phyloP scores from a whole-genome alignment of 1,140 invertebrate species.

The Chrysoperla carnea region DNA sequence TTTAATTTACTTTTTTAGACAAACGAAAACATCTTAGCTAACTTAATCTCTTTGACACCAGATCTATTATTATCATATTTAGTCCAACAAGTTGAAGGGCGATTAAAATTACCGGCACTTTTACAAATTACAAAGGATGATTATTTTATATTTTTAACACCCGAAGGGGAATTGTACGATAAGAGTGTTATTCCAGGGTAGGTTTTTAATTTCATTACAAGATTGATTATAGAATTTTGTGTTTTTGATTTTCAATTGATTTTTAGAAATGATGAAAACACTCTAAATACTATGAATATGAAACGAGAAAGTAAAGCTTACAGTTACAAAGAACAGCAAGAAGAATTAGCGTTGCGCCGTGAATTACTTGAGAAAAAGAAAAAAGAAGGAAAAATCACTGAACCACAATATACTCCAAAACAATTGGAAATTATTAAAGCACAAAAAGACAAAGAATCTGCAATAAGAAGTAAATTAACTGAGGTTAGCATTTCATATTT shows the following conservation, averaged over 20 bases:
- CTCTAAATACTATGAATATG: conserved; percentile 61
- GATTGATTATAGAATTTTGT: background rate
- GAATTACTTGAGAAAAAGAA: conserved; percentile 82
- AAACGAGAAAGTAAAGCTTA: conserved; percentile 94
- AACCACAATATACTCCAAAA: conserved; percentile 60
- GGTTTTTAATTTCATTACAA: conserved; percentile 7
- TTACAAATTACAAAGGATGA: conserved; percentile 66
- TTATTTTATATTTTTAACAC: conserved; percentile 75
- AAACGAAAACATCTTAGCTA: conserved; percentile 45
- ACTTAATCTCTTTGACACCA: conserved; percentile 41
- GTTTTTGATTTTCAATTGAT: background rate
- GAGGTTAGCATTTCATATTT: no score
- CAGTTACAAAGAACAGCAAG: conserved; percentile 92
- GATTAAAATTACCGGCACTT: conserved; percentile 47
- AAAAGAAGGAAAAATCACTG: conserved; percentile 62
- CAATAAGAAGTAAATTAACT: conserved; percentile 46
- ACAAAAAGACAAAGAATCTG: conserved; percentile 72
- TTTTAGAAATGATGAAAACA: conserved; percentile 37
- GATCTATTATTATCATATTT: conserved; percentile 40
- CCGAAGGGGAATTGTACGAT: conserved; percentile 82
- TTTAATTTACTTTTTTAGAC: conserved; percentile 18
- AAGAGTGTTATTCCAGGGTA: conserved; percentile 72
- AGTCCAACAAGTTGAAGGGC: conserved; percentile 26
- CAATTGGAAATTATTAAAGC: conserved; percentile 83
- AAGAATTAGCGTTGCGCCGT: conserved; percentile 77